These are phyloP conservation scores for Xenopus borealis DNA, from an alignment of 2,113 vertebrate genomes.

Conservation along the genomic window DNA sequence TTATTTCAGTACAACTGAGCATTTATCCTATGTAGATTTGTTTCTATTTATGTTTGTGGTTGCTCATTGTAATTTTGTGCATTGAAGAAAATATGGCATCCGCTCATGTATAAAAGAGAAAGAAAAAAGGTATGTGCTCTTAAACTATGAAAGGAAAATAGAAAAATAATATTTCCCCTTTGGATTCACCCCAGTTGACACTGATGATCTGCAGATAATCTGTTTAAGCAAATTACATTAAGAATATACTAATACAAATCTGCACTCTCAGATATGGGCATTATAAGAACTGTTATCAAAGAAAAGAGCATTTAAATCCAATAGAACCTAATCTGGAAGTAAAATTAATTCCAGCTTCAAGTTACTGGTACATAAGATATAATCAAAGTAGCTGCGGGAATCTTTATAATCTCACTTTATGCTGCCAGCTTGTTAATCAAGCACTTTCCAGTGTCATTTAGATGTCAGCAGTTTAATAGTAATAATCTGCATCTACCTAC, in stretches of 20 bases:
- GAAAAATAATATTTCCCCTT: too few species aligned
- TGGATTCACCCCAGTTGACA: neutral
- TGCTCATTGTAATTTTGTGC: too few species aligned
- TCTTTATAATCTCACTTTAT: slow-evolving; percentile 38
- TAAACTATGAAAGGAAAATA: too few species aligned
- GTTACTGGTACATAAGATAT: slow-evolving; percentile 38
- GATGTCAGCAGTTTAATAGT: slow-evolving; percentile 41
- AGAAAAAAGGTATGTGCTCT: too few species aligned
- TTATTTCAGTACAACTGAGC: too few species aligned
- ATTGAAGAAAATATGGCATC: too few species aligned
- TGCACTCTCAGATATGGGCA: slow-evolving; percentile 4
- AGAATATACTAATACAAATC: slow-evolving; percentile 32
- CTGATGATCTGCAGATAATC: slow-evolving; percentile 24
- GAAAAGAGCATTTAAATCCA: slow-evolving; percentile 23
- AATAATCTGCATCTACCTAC: slow-evolving; percentile 43
- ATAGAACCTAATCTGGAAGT: slow-evolving; percentile 40
- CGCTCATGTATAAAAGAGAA: too few species aligned
- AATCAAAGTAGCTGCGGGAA: slow-evolving; percentile 37
- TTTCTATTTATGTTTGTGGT: too few species aligned
- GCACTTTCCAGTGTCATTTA: slow-evolving; percentile 44
- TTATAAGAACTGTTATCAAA: slow-evolving; percentile 28
- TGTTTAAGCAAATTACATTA: slow-evolving; percentile 41
- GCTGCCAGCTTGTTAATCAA: slow-evolving; percentile 58
- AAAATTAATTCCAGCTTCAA: slow-evolving; percentile 37
- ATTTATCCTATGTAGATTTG: too few species aligned